Base-by-base conservation (phyloP, 2,888 invertebrate genomes). In the Cheilosia grossa region DNA sequence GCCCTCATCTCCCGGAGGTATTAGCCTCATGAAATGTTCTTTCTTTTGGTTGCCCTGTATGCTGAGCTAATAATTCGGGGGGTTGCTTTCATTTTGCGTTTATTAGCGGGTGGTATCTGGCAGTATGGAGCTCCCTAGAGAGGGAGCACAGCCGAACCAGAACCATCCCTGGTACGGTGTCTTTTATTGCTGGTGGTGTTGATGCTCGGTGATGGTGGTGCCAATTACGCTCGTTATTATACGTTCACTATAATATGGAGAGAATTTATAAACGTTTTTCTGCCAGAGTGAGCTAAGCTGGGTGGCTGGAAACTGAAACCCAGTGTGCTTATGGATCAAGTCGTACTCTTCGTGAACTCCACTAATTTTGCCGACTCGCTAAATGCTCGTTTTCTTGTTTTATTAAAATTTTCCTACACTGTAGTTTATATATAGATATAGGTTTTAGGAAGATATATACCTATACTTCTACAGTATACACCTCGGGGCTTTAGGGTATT, bases 181-280 rank as follows among this genome's bases (percentile, higher is more conserved):
- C 75, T 82, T 86, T 86, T 86, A 86, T 82, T 86, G 82, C 86
- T 82, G 82, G 86, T 86, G 86, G 86, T 86, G 86, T 86, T 86
- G 86, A 86, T 86, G 86, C 78, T 77, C 78, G 77, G 86, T 82
- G 86, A 86, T 86, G 86, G 81, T 86, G 86, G 86, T 86, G 82
- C 82, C 86, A 86, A 86, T 86, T 86, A 86, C 86, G 82, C 82
- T 86, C 81, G 81, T 86, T 86, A 86, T 86, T 86, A 82, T 86
- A 86, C 82, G 86, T 86, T 85, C 80, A 85, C 85, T 85, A 85
- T 85, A 85, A 85, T 85, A 85, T 85, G 85, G 81, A 85, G 85
- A 72, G 72, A 85, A 85, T 85, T 85, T 85, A 85, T 85, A 85
- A 85, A 81, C 70, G 72, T 37, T 81, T 66, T 75, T 61, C 51